These are phyloP conservation scores for Rhabdomys pumilio DNA, from an alignment of 2,797 vertebrate species.

Conservation along the genomic window DNA sequence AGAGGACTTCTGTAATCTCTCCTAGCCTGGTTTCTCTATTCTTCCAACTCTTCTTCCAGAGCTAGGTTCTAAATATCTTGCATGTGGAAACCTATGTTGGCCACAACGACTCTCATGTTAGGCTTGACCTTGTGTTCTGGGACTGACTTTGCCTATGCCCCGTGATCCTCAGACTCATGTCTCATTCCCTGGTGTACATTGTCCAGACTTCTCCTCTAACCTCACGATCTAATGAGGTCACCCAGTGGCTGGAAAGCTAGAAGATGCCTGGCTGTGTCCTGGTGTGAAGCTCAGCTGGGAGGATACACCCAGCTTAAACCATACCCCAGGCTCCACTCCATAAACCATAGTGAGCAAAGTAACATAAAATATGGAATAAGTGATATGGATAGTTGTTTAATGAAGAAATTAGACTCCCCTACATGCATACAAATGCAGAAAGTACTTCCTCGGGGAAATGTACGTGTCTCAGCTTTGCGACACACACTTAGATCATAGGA, in stretches of 20 bases:
- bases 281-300: background rate
- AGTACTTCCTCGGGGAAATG: background rate
- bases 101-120: accelerated
- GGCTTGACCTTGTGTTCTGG: background rate
- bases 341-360: too few species aligned
- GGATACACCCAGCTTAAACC: background rate
- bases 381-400: background rate
- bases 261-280: background rate
- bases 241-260: background rate
- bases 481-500: background rate
- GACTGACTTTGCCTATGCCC: background rate
- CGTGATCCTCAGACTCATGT: background rate
- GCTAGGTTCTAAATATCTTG: background rate
- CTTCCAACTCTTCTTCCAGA: background rate
- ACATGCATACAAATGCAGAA: background rate
- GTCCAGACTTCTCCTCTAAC: background rate
- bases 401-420: background rate
- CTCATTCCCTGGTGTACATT: background rate
- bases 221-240: background rate
- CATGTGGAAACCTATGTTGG: background rate
- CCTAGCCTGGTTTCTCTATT: background rate
- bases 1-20: background rate
- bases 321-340: too few species aligned
- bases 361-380: background rate
- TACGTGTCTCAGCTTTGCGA: background rate